Evolutionary conservation across 2,888 invertebrate genomes (phyloP), one percentile per base, ranked within the genome.

Genomic region (Spilarctia lutea): DNA sequence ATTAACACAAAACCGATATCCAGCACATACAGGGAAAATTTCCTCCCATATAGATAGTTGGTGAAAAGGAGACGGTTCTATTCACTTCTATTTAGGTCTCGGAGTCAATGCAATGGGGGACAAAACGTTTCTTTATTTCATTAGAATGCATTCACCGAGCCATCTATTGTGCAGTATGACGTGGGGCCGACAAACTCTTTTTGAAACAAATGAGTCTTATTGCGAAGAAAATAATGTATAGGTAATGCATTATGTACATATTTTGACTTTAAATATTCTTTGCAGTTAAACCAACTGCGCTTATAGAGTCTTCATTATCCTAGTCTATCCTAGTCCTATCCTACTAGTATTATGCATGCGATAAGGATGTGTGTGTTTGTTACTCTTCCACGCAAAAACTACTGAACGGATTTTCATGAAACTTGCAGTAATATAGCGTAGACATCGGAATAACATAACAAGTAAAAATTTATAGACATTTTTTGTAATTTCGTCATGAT

Each of bases 101-200:
- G 74, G 73, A 87, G 85, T 89, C 88, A 90, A 88, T 90, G 90
- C 87, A 83, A 76, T 74, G 75, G 79, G 84, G 90, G 88, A 91
- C 91, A 91, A 91, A 92, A 91, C 91, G 91, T 91, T 91, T 91
- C 92, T 92, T 91, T 93, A 93, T 92, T 91, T 92, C 92, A 93
- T 93, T 91, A 93, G 90, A 92, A 91, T 88, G 89, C 89, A 90
- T 91, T 91, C 90, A 88, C 76, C 76, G 85, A 81, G 84, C 82
- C 76, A 66, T 75, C 84, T 80, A 89, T 90, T 90, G 90, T 90
- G 78, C 77, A 81, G 83, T 81, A 81, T 84, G 81, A 83, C 85
- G 76, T 77, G 76, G 82, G 63, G 30, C 63, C 30, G 63, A 63
- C 63, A 63, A 63, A 86, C 85, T 86, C 83, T 73, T 85, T 88